phyloP scores from a whole-genome alignment of 2,113 vertebrate genomes.

The Ictidomys tridecemlineatus region DNA sequence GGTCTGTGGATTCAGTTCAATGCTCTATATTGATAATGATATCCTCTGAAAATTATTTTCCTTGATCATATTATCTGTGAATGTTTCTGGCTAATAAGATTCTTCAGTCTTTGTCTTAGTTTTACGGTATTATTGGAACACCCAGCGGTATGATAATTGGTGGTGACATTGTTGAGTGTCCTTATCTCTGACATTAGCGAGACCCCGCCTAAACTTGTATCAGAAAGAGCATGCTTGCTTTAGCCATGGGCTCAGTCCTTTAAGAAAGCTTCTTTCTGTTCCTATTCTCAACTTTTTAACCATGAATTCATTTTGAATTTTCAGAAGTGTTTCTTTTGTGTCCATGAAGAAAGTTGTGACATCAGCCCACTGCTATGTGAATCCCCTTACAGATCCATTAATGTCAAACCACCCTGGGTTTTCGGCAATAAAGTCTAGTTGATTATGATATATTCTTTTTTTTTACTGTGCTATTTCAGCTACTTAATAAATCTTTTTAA shows the following conservation, averaged over 20 bases:
- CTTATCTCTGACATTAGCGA: not conserved
- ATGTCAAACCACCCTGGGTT: not conserved
- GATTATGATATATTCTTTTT: not conserved
- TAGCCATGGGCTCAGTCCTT: not conserved
- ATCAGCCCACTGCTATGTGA: not conserved
- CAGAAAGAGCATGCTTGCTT: not conserved
- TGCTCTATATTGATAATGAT: not conserved
- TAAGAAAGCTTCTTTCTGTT: not conserved
- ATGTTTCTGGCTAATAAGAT: not conserved
- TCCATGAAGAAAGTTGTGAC: not conserved
- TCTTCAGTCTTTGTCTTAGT: not conserved
- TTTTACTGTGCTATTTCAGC: conserved; percentile 32
- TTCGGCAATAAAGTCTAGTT: not conserved
- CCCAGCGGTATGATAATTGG: not conserved
- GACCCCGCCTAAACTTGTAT: not conserved
- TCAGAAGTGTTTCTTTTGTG: not conserved
- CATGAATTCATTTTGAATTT: not conserved
- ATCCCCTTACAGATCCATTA: conserved; percentile 2
- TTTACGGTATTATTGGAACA: no score
- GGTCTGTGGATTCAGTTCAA: not conserved
- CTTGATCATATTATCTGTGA: not conserved
- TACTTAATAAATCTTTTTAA: not conserved
- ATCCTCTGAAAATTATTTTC: not conserved
- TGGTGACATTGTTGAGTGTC: not conserved
- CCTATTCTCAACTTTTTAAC: not conserved